These are phyloP conservation scores for Scolanthus callimorphus DNA, from an alignment of 92 coral and sea anemone genomes.

Conservation along the genomic window DNA sequence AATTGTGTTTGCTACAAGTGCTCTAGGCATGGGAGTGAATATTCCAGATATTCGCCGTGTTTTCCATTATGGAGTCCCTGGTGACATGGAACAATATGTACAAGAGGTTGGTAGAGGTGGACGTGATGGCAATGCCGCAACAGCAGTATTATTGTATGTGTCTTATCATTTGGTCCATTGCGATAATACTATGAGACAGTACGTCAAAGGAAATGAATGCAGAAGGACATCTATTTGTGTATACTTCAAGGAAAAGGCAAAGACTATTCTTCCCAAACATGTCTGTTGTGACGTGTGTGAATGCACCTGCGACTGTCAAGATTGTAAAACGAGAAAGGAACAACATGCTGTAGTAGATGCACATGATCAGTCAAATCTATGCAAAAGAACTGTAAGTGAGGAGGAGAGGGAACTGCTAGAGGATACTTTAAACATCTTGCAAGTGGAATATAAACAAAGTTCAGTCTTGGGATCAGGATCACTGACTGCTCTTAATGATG, in stretches of 20 bases:
- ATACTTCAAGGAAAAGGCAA: slow-evolving; percentile 31
- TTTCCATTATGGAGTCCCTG: slow-evolving; percentile 49
- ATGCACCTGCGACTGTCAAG: slow-evolving; percentile 14
- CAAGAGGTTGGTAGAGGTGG: slow-evolving; percentile 65
- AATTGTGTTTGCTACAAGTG: slow-evolving; percentile 54
- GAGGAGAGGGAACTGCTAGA: slow-evolving; percentile 18
- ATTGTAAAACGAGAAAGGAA: not conserved
- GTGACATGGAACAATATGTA: slow-evolving; percentile 34
- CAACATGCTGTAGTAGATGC: not conserved
- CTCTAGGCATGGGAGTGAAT: slow-evolving; percentile 59
- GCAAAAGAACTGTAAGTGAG: slow-evolving; percentile 12
- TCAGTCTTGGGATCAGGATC: too few relatives aligned
- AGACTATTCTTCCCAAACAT: slow-evolving; percentile 6
- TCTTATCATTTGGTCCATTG: slow-evolving; percentile 47
- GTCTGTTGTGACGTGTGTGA: slow-evolving; percentile 45
- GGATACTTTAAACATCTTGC: slow-evolving; percentile 23
- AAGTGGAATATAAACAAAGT: too few relatives aligned
- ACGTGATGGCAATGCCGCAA: slow-evolving; percentile 19
- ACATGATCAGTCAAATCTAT: not conserved
- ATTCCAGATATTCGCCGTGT: slow-evolving; percentile 31
- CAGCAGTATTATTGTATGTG: slow-evolving; percentile 26
- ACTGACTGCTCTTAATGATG: too few relatives aligned
- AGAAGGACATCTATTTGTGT: slow-evolving; percentile 1
- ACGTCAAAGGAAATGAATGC: slow-evolving; percentile 30
- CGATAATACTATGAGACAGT: slow-evolving; percentile 35